Percentiles rank a stretch among this genome's conserved stretches.
These are phyloP conservation scores for Drosophila emarginata DNA, from an alignment of 2,888 invertebrate species.

Conservation along the genomic window DNA sequence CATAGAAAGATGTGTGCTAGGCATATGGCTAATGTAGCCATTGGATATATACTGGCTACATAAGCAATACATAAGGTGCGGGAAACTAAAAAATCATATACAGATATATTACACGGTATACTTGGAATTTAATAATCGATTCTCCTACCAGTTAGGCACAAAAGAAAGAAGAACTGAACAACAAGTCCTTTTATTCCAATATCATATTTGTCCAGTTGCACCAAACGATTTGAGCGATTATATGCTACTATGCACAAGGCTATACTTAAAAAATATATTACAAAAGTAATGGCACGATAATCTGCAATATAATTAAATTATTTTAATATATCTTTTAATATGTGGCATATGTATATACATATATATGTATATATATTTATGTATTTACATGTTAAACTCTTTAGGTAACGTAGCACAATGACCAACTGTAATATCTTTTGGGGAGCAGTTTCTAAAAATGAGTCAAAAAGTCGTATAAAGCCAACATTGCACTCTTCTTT, in stretches of 20 bases:
- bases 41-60: conserved; percentile 54
- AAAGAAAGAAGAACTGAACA: conserved; percentile 54
- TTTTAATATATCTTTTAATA: too few relatives aligned
- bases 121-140: not conserved
- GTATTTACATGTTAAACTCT: conserved; percentile 48
- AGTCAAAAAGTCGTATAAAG: conserved; percentile 59
- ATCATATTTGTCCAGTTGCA: conserved; percentile 58
- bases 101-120: not conserved
- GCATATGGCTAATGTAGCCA: conserved; percentile 45
- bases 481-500: conserved; percentile 65
- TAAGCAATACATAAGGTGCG: conserved; percentile 55
- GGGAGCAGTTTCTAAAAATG: conserved; percentile 57
- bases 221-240: conserved; percentile 58
- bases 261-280: conserved; percentile 52
- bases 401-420: conserved; percentile 43
- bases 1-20: conserved; percentile 39
- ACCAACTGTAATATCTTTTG: conserved; percentile 58
- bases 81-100: conserved; percentile 29
- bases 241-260: conserved; percentile 62
- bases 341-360: too few relatives aligned
- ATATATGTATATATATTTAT: not conserved
- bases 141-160: conserved; percentile 52
- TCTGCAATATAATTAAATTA: conserved; percentile 31
- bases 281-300: conserved; percentile 44
- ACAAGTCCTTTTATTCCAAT: conserved; percentile 52